Evolutionary conservation across 2,888 invertebrate species (phyloP), one percentile per base, ranked within the genome.

Genomic region (Nebria brevicollis): DNA sequence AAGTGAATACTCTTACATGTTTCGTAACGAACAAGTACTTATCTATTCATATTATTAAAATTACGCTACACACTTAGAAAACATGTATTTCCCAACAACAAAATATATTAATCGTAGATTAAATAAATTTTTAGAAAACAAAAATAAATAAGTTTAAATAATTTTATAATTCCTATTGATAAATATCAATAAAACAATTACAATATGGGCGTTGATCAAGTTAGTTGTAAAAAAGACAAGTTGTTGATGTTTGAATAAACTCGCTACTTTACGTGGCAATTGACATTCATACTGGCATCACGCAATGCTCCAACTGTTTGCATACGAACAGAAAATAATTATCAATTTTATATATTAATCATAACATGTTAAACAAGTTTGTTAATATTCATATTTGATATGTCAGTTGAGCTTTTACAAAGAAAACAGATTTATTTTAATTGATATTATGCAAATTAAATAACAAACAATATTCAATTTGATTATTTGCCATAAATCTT

Each of bases 341-440:
- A 54, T 7, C 8, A 54, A 54, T 11, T 54, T 54, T 11, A 54
- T 54, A 8, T 54, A 54, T 54, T 54, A 54, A 54, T 54, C 54
- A 54, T 54, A 54, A 54, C 54, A 54, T 54, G 54, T 54, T 54
- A 54, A 54, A 54, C 54, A 54, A 54, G 54, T 54, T 54, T 54
- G 13, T 54, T 54, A 54, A 54, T 54, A 54, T 54, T 54, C 54
- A 54, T 54, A 54, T 54, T 13, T 54, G 54, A 54, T 54, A 54
- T 54, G 54, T 54, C 54, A 54, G 54, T 54, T 11, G 54, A 11
- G 54, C 54, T 5, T 54, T 54, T 54, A 13, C 54, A 8, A 54
- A 54, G 54, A 54, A 54, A 54, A 54, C 8, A 8, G 54, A 54
- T 54, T 54, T 54, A 13, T 13, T 54, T 8, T 54, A 54, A 54